Conservation (phyloP, 2,113 vertebrate species). For the Python bivittatus region DNA sequence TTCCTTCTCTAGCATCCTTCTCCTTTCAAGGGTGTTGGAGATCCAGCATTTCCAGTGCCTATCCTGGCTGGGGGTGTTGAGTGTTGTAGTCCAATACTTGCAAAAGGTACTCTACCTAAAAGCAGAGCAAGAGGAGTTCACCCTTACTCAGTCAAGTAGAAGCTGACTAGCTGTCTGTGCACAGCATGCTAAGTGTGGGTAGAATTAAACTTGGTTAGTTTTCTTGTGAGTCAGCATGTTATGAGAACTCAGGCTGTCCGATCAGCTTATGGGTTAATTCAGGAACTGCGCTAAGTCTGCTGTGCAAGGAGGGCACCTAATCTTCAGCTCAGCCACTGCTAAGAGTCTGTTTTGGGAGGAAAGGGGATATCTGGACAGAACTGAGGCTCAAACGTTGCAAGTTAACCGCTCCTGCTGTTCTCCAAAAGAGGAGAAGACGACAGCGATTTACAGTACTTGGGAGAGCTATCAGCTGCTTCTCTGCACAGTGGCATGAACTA, state of each 20-base stretch:
- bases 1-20: neutral
- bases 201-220: neutral
- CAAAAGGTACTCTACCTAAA: neutral
- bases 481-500: no score
- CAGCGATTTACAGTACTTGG: neutral
- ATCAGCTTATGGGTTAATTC: neutral
- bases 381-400: no score
- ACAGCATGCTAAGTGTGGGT: neutral
- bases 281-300: no score
- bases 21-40: neutral
- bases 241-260: neutral
- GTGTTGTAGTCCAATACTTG: neutral
- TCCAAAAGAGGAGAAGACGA: neutral
- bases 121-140: neutral
- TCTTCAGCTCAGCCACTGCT: no score
- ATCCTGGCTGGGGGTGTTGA: neutral
- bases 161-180: neutral
- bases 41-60: neutral
- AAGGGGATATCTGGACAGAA: no score
- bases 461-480: neutral
- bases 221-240: neutral
- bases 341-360: no score
- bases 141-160: neutral
- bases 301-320: no score
- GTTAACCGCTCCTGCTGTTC: no score